Percentiles rank a stretch among this genome's conserved stretches.
These are phyloP conservation scores for Cosmorhoe ocellata DNA, from an alignment of 2,888 invertebrate genomes.

Conservation along the genomic window DNA sequence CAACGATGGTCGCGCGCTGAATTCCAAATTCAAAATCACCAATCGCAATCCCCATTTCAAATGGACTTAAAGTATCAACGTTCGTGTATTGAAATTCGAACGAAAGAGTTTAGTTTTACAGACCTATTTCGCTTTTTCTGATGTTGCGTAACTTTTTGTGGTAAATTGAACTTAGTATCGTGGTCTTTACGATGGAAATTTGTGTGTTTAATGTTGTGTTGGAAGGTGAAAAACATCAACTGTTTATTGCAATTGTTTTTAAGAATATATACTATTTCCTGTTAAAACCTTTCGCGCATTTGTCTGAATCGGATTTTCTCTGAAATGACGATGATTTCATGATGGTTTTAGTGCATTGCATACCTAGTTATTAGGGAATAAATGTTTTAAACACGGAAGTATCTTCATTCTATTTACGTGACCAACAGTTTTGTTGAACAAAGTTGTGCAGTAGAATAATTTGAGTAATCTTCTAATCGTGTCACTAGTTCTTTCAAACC, in stretches of 20 bases:
- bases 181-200: constrained; percentile 36
- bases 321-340: constrained; percentile 67
- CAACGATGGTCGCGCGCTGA: constrained; percentile 69
- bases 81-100: constrained; percentile 66
- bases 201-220: constrained; percentile 17
- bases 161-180: constrained; percentile 34
- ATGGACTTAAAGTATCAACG: constrained; percentile 58
- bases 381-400: not conserved
- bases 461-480: too few species aligned
- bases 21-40: constrained; percentile 75
- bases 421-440: too few species aligned
- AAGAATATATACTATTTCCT: constrained; percentile 79
- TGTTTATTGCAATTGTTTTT: constrained; percentile 69
- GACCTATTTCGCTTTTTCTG: constrained; percentile 49
- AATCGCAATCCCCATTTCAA: constrained; percentile 62
- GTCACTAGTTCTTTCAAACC: too few species aligned
- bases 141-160: constrained; percentile 20
- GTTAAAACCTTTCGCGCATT: constrained; percentile 70
- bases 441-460: too few species aligned
- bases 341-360: constrained; percentile 31
- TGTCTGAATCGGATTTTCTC: constrained; percentile 61
- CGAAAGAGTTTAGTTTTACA: constrained; percentile 62
- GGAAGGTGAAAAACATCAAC: constrained; percentile 44
- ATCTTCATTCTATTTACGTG: too few species aligned
- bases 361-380: not conserved